Conservation (phyloP, 2,797 vertebrate species). For the Lemur catta region DNA sequence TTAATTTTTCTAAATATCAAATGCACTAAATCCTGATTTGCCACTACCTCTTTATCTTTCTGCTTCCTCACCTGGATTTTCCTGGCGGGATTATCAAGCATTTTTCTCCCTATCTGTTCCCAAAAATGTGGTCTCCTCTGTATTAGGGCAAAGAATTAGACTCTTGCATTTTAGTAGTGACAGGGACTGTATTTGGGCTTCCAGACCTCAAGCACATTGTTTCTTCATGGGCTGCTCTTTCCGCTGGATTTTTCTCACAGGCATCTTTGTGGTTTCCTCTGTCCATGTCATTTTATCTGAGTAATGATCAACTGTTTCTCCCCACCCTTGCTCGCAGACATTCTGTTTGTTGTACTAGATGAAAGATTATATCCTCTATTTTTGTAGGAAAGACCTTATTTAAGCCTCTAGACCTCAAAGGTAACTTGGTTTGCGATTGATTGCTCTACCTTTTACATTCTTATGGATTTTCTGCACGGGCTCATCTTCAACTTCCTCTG, state of each 20-base stretch:
- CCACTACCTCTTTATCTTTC: background rate
- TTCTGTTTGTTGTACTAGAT: background rate
- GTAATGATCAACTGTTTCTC: background rate
- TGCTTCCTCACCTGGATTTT: background rate
- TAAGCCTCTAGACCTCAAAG: background rate
- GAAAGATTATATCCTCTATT: background rate
- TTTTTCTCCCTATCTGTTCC: background rate
- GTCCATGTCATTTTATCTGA: background rate
- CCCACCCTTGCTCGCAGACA: background rate
- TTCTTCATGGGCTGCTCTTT: background rate
- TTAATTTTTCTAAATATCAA: constrained; percentile 6
- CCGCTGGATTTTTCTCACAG: background rate
- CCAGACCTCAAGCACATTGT: background rate
- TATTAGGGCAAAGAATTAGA: background rate
- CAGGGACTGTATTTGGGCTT: background rate
- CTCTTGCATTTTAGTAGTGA: background rate
- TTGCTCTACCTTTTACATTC: background rate
- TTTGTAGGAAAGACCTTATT: background rate
- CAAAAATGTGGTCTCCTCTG: background rate
- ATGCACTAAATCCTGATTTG: background rate
- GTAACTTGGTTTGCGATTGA: background rate
- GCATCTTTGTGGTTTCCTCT: background rate
- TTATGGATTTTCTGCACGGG: background rate
- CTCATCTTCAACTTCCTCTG: background rate
- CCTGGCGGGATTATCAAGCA: background rate